Conservation (phyloP, 92 coral and sea anemone genomes). For the Parazoanthus atlanticus region DNA sequence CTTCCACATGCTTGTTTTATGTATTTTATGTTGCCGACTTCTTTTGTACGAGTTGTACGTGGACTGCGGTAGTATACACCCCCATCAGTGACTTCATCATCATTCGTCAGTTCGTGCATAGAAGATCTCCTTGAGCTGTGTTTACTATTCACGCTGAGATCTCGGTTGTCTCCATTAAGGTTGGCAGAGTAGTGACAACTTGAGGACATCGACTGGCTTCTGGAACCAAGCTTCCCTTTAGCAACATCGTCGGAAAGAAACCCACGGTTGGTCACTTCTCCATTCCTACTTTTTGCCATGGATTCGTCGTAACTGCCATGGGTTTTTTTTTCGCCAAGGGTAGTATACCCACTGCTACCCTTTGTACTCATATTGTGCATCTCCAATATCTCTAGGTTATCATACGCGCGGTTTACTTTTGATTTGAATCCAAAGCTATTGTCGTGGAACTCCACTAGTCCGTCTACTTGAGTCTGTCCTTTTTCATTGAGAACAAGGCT, state of each 20-base stretch:
- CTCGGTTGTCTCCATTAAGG: not conserved
- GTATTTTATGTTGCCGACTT: not conserved
- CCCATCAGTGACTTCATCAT: conserved; percentile 9
- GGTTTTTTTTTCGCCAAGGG: not conserved
- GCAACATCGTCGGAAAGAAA: not conserved
- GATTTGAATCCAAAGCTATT: not conserved
- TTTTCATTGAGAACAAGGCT: not conserved
- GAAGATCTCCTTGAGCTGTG: not conserved
- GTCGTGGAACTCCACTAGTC: not conserved
- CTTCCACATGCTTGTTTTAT: not conserved
- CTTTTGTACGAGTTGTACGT: not conserved
- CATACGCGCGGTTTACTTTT: not conserved
- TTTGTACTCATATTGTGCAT: not conserved
- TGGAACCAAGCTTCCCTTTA: not conserved
- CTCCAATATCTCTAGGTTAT: not conserved
- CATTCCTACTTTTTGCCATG: not conserved
- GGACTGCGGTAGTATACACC: conserved; percentile 18
- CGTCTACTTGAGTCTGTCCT: not conserved
- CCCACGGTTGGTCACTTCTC: not conserved
- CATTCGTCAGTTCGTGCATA: not conserved
- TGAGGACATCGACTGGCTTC: not conserved
- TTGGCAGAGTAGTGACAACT: not conserved
- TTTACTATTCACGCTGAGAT: not conserved
- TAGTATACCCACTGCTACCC: not conserved
- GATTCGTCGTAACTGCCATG: not conserved